phyloP scores from a whole-genome alignment of 2,888 invertebrate species.

The Strigamia maritima region DNA sequence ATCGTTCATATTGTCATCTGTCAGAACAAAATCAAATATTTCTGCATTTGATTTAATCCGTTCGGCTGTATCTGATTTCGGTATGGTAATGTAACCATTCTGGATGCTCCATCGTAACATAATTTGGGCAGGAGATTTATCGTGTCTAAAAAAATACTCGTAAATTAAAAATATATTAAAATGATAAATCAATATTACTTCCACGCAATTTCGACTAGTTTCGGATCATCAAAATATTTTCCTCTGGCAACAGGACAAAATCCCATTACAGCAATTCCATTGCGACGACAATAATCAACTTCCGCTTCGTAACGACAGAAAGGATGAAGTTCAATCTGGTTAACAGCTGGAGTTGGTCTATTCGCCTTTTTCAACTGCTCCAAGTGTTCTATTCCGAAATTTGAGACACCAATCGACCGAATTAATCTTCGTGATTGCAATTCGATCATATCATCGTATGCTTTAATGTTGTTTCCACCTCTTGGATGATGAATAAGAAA shows the following conservation, averaged over 20 bases:
- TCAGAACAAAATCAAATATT: not conserved
- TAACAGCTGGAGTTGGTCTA: slow-evolving; percentile 39
- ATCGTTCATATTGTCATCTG: not conserved
- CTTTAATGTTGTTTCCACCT: slow-evolving; percentile 38
- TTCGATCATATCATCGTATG: slow-evolving; percentile 40
- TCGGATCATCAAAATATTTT: slow-evolving; percentile 37
- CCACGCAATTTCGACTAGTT: slow-evolving; percentile 18
- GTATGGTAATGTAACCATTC: slow-evolving; percentile 14
- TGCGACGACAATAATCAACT: slow-evolving; percentile 35
- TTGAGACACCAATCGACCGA: slow-evolving; percentile 41
- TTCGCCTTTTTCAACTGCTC: slow-evolving; percentile 37
- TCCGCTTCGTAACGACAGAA: slow-evolving; percentile 35
- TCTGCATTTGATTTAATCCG: not conserved
- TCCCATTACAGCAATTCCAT: slow-evolving; percentile 40
- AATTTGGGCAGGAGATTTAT: slow-evolving; percentile 1
- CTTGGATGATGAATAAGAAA: slow-evolving; percentile 38
- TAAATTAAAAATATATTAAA: not conserved
- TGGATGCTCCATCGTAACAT: slow-evolving; percentile 22
- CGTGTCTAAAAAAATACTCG: not conserved
- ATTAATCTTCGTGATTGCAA: slow-evolving; percentile 38
- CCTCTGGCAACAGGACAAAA: slow-evolving; percentile 38
- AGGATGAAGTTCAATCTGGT: slow-evolving; percentile 41
- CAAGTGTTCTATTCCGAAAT: slow-evolving; percentile 35
- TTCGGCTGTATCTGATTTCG: not conserved
- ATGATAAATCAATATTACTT: slow-evolving; percentile 18